Percentiles rank a stretch among this genome's conserved stretches.
These are phyloP conservation scores for Melanogrammus aeglefinus DNA, from an alignment of 2,797 vertebrate genomes.

Conservation along the genomic window DNA sequence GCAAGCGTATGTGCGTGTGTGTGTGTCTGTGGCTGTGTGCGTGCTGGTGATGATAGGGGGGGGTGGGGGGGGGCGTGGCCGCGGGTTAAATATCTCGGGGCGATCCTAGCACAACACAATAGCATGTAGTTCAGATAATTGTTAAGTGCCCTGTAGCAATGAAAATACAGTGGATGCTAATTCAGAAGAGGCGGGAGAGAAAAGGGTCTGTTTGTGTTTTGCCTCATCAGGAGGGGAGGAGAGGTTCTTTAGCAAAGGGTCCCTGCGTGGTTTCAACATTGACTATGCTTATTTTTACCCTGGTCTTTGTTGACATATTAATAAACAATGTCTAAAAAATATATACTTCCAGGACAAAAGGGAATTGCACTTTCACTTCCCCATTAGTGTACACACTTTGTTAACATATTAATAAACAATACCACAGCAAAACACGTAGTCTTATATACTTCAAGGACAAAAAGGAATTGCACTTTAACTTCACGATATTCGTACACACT, in stretches of 20 bases:
- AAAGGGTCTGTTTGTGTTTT: background rate
- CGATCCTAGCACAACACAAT: too few species aligned
- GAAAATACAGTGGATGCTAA: too few species aligned
- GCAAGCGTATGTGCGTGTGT: background rate
- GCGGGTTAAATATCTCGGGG: too few species aligned
- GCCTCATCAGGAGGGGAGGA: slow-evolving; percentile 1
- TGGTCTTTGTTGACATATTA: background rate
- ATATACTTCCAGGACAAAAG: slow-evolving; percentile 38
- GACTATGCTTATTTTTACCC: slow-evolving; percentile 16
- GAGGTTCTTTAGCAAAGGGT: background rate
- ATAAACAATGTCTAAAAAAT: slow-evolving; percentile 16
- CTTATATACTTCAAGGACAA: slow-evolving; percentile 37
- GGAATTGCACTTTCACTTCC: slow-evolving; percentile 66
- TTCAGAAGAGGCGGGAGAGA: too few species aligned
- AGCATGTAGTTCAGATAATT: too few species aligned
- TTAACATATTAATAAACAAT: slow-evolving; percentile 59
- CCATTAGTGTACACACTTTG: slow-evolving; percentile 77
- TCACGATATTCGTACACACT: slow-evolving; percentile 74
- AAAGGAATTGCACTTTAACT: slow-evolving; percentile 64
- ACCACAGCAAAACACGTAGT: slow-evolving; percentile 37
- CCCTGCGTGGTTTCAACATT: slow-evolving; percentile 15
- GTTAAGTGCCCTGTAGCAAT: too few species aligned
- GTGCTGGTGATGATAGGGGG: background rate
- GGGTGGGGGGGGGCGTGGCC: too few species aligned
- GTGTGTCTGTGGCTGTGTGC: too few species aligned